Conservation (phyloP, 2,797 vertebrate genomes). For the Neomorphus geoffroyi region DNA sequence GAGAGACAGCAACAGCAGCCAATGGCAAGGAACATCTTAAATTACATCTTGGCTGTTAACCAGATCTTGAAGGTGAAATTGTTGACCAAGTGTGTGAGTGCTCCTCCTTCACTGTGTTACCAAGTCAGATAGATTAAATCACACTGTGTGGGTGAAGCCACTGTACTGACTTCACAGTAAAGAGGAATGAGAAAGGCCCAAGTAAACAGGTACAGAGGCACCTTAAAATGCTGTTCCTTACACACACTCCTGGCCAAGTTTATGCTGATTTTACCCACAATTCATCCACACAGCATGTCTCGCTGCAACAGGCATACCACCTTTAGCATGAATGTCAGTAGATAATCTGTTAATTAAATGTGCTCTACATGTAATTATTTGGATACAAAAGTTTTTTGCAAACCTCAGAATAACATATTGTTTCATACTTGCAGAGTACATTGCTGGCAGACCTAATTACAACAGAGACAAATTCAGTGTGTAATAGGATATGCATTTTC, state of each 20-base stretch:
- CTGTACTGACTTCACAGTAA: background rate
- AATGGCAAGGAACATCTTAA: background rate
- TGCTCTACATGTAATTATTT: background rate
- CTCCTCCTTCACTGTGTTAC: background rate
- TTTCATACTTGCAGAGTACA: background rate
- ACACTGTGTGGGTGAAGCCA: accelerated
- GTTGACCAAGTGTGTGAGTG: background rate
- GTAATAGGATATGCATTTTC: background rate
- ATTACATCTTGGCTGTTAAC: background rate
- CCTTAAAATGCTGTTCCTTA: background rate
- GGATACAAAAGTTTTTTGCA: background rate
- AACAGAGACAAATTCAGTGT: background rate
- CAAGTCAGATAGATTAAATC: background rate
- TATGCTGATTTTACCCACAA: background rate
- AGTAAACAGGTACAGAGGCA: background rate
- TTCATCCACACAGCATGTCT: background rate
- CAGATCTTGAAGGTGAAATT: background rate
- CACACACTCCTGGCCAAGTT: background rate
- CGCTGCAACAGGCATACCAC: background rate
- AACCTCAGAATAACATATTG: background rate
- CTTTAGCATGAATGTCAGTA: background rate
- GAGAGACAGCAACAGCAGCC: background rate
- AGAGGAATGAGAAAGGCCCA: background rate
- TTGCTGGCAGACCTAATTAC: background rate
- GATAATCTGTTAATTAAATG: background rate